Evolutionary conservation across 35 echinoderm and acorn worm species (phyloP), one percentile per base, ranked within the genome.

Genomic region (Lytechinus variegatus): DNA sequence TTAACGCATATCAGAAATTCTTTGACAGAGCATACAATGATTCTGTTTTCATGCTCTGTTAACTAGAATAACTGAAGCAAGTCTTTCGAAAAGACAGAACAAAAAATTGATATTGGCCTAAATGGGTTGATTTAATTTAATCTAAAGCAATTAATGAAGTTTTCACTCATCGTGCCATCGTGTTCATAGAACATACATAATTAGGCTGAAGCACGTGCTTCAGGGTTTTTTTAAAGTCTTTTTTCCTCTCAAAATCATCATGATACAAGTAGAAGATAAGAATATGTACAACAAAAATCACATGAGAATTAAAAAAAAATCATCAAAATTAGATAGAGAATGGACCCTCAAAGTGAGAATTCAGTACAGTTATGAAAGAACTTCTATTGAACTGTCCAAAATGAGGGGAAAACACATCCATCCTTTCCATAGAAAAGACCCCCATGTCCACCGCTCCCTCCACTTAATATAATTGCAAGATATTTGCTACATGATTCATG

Each of bases 151-250:
- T 44, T 44, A 1, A 44, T 1, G 0, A 44, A 79, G 16, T 24
- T 79, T 79, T 79, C 4, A 3, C 6, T 79, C 19, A 79, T n/a
- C 6, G 66, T 21, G 66, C 66, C 66, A 79, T 79, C 19, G 66
- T 93, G 92, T 93, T 93, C 92, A 93, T 56, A 54, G 92, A 93
- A 93, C 92, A 93, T 93, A 93, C 92, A 2, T 57, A n/a, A 57
- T 55, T 54, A 56, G 52, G 92, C 92, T 93, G 55, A 93, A 28
- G 27, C 92, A 93, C 92, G n/a, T 93, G 92, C 92, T 28, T 93
- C 92, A 93, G 92, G 92, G 53, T 0, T 93, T 57, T 54, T 93
- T 19, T 57, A 93, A 93, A 56, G 14, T 55, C 53, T 57, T 55
- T 19, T 44, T 53, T 53, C n/a, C 28, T 93, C 92, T 53, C 12